Evolutionary conservation across 2,888 invertebrate species (phyloP).

Genomic region (Hemithea aestivaria): DNA sequence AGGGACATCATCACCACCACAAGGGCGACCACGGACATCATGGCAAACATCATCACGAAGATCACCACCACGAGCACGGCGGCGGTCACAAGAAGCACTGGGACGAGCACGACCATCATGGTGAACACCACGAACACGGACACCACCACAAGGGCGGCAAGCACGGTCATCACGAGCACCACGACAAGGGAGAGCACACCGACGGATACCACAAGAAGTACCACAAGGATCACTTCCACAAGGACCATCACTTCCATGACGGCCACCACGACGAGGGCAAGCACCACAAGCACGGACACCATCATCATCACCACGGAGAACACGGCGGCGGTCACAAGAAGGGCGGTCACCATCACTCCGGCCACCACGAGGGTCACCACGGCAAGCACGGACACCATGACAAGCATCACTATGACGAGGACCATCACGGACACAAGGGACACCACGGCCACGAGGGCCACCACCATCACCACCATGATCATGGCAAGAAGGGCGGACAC

Average conservation of each 20-base stretch:
- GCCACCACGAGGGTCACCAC: slow-evolving; percentile 87
- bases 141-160: slow-evolving; percentile 89
- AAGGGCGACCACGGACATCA: slow-evolving; percentile 87
- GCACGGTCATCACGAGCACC: slow-evolving; percentile 89
- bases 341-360: slow-evolving; percentile 87
- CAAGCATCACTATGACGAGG: slow-evolving; percentile 89
- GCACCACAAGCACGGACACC: slow-evolving; percentile 88
- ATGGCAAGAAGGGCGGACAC: slow-evolving; percentile 88
- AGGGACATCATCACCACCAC: slow-evolving; percentile 86
- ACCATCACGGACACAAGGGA: slow-evolving; percentile 88
- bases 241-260: slow-evolving; percentile 93
- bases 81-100: slow-evolving; percentile 90
- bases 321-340: slow-evolving; percentile 89
- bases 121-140: slow-evolving; percentile 86
- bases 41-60: slow-evolving; percentile 86
- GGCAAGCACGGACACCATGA: slow-evolving; percentile 89
- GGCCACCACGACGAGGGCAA: slow-evolving; percentile 90
- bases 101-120: slow-evolving; percentile 86
- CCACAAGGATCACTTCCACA: slow-evolving; percentile 92
- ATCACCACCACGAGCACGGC: slow-evolving; percentile 85
- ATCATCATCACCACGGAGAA: slow-evolving; percentile 85
- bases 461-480: slow-evolving; percentile 85
- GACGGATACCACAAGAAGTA: slow-evolving; percentile 91
- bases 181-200: slow-evolving; percentile 90
- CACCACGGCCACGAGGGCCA: slow-evolving; percentile 88